Percentiles rank a stretch among this genome's conserved stretches.
Conservation (phyloP, 2,888 invertebrate species). For the Odontocerum albicorne region DNA sequence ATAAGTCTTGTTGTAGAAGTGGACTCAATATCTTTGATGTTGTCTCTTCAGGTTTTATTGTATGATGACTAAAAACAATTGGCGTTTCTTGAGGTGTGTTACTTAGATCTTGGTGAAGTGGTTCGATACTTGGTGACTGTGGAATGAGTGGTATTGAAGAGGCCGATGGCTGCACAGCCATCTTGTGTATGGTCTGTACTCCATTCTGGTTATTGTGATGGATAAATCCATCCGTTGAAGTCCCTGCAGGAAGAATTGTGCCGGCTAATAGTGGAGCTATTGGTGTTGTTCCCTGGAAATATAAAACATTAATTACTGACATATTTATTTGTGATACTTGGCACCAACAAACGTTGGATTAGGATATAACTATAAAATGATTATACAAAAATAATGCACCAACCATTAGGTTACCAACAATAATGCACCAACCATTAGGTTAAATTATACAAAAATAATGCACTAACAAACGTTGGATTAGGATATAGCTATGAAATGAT, state of each 20-base stretch:
- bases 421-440: too few relatives aligned
- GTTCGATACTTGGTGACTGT: conserved; percentile 1
- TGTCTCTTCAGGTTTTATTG: neutral
- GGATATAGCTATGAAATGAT: too few relatives aligned
- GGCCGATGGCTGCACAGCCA: conserved; percentile 10
- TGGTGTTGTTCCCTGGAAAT: conserved; percentile 24
- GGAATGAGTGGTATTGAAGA: neutral
- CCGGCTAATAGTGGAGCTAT: conserved; percentile 26
- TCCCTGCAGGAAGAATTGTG: conserved; percentile 30
- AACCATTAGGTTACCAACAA: too few relatives aligned
- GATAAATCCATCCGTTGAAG: conserved; percentile 29
- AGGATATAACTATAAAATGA: too few relatives aligned
- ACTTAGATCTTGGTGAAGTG: conserved; percentile 1
- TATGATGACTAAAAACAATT: neutral
- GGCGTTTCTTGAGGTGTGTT: conserved; percentile 4
- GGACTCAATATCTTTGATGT: conserved; percentile 11
- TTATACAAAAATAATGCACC: too few relatives aligned
- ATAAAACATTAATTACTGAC: too few relatives aligned
- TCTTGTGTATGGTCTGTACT: conserved; percentile 20
- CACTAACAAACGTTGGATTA: too few relatives aligned
- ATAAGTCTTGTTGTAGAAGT: neutral
- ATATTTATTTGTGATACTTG: too few relatives aligned
- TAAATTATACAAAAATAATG: too few relatives aligned
- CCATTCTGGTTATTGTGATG: conserved; percentile 27
- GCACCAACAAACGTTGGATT: too few relatives aligned